These are phyloP conservation scores for Drosophila buzzatii DNA, from an alignment of 2,888 invertebrate species.

Conservation along the genomic window DNA sequence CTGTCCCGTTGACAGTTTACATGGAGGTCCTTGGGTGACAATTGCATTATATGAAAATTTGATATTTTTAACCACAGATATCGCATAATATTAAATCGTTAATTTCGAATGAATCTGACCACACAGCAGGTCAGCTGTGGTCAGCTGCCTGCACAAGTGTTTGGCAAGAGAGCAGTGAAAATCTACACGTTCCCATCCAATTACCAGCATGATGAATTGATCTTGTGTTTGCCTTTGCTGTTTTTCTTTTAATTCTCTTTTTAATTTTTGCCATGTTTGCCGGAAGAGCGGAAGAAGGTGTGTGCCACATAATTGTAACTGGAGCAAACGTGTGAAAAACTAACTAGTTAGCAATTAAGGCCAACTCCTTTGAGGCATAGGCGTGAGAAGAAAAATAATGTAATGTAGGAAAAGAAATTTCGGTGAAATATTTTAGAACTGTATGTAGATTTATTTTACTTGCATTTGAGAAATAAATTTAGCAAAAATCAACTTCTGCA, in stretches of 20 bases:
- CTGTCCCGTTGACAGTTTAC: conserved; percentile 60
- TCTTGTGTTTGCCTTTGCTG: conserved; percentile 20
- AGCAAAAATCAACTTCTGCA: too few relatives aligned
- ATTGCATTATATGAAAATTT: conserved; percentile 71
- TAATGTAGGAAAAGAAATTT: background rate
- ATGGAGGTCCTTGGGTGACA: conserved; percentile 67
- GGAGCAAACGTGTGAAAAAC: conserved; percentile 75
- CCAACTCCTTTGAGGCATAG: conserved; percentile 10
- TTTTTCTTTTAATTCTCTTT: background rate
- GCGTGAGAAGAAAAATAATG: conserved; percentile 23
- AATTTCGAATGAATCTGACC: conserved; percentile 53
- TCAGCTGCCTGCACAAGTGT: conserved; percentile 7
- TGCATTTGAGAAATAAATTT: too few relatives aligned
- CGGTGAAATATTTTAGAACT: background rate
- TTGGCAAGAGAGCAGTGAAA: conserved; percentile 21
- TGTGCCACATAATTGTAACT: conserved; percentile 56
- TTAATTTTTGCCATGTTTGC: conserved; percentile 41
- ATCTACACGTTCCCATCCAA: conserved; percentile 34
- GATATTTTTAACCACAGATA: conserved; percentile 65
- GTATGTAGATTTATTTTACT: background rate
- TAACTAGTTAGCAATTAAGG: conserved; percentile 50
- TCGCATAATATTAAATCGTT: background rate
- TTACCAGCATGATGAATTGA: conserved; percentile 69
- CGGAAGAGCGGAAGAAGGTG: conserved; percentile 67
- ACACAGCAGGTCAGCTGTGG: conserved; percentile 47